A percentile compares a stretch with the other conserved stretches of the same genome.
phyloP scores from a whole-genome alignment of 2,113 vertebrate genomes.

The Hippocampus comes region DNA sequence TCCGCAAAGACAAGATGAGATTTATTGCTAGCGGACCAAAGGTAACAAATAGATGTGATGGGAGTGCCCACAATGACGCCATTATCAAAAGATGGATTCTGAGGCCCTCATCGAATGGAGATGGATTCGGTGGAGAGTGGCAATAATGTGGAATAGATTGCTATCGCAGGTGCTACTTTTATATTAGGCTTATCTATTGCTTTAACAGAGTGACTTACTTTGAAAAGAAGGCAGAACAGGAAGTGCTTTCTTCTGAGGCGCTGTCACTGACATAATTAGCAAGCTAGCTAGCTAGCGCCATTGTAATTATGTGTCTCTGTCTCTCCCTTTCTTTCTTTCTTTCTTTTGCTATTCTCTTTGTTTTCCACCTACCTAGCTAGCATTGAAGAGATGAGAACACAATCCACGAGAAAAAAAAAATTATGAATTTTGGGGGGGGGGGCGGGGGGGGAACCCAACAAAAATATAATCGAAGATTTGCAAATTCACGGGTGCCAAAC shows the following conservation, averaged over 20 bases:
- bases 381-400: neutral
- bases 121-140: constrained; percentile 1
- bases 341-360: too few relatives aligned
- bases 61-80: constrained; percentile 65
- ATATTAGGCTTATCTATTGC: constrained; percentile 25
- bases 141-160: constrained; percentile 74
- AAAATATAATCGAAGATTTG: too few relatives aligned
- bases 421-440: too few relatives aligned
- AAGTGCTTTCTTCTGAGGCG: constrained; percentile 8
- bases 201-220: too few relatives aligned
- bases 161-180: constrained; percentile 66
- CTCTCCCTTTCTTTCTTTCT: too few relatives aligned
- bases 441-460: too few relatives aligned
- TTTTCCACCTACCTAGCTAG: neutral
- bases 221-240: constrained; percentile 50
- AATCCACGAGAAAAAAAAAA: too few relatives aligned
- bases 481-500: too few relatives aligned
- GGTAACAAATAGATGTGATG: constrained; percentile 76
- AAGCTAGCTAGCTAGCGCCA: too few relatives aligned
- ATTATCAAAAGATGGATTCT: constrained; percentile 62
- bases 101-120: too few relatives aligned
- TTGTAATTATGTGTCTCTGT: too few relatives aligned
- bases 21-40: constrained; percentile 76
- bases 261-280: too few relatives aligned
- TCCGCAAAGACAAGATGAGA: constrained; percentile 71